Base-by-base conservation (phyloP, 2,888 invertebrate genomes). In the Pterostichus niger region DNA sequence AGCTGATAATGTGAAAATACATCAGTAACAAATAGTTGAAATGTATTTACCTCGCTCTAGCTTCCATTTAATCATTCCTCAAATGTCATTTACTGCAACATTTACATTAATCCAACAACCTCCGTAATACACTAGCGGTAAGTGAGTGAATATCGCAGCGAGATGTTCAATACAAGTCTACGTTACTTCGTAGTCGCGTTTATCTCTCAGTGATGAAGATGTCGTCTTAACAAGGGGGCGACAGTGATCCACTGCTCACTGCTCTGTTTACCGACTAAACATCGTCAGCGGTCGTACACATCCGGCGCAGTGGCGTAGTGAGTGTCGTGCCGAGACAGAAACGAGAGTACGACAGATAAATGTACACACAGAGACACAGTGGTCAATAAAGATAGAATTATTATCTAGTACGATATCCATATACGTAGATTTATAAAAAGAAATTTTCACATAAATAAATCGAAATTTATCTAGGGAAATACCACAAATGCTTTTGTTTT, bases 241-340 rank as follows among this genome's bases (percentile, higher is more conserved):
- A 71, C 71, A 71, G 71, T 71, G 71, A 71, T 71, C 71, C 71
- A 71, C 46, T 46, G 71, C 64, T 64, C 31, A 11, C 33, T 35
- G 64, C 71, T 71, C 71, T 71, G 71, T 71, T 71, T 71, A 71
- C 71, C 46, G 46, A 46, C 71, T 71, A 71, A 71, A 71, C 71
- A 71, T 24, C 46, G 71, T 33, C 64, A 35, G 35, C 64, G 64
- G 64, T 33, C 64, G 35, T n/a, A 33, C 10, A 59, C 64, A 64
- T 11, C 64, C 64, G 24, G 59, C 59, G 24, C 10, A 59, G 24
- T 59, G 24, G 59, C 59, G 24, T 24, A 59, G 24, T 59, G 59
- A 59, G 24, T 59, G 59, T 11, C 59, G 59, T 15, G 15, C 4
- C 24, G 33, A 35, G 64, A 64, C n/a, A 33, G 35, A 61, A 24